Base-by-base conservation (phyloP, 1,140 invertebrate genomes). In the Meloidogyne hapla region DNA sequence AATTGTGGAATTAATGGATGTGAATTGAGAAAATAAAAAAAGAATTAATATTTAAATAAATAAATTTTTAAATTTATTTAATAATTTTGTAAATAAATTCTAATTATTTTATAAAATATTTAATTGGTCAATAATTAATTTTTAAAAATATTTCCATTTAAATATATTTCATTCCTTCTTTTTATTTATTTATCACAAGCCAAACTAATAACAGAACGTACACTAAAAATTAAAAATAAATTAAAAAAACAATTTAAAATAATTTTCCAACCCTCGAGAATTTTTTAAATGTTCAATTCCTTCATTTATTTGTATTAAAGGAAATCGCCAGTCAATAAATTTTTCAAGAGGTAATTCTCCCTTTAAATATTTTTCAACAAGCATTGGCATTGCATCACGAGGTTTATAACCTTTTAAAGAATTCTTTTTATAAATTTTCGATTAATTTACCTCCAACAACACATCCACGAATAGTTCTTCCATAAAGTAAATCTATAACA, bases 371-470 rank as follows among this genome's bases (percentile, higher is more conserved):
- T 91, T 91, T 21, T 95, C 96, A 38, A 94, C 94, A 67, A 93
- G 28, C 69, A 70, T 70, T n/a, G 69, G 69, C 40, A 70, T 56
- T 28, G 69, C 28, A 61, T 70, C 69, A 18, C 93, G 71, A 91
- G 91, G 86, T 93, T 92, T 86, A 94, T 96, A 18, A 95, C 96
- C 88, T 96, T 91, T 18, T 92, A 84, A 40, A 88, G 89, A 76
- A 96, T 95, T n/a, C n/a, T n/a, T n/a, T n/a, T n/a, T n/a, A n/a
- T 61, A 99, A 88, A 21, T 96, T 96, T 38, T 98, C 94, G 80
- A 94, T 93, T 38, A 96, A 96, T 3, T 96, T 89, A 15, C 94
- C 94, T 92, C 94, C 96, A 79, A 96, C 92, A 21, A 93, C 94
- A 87, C 94, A 94, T 63, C 69, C 69, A 15, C 61, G 45, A 26